Conservation (phyloP, 2,888 invertebrate genomes). For the Fragum sueziense region DNA sequence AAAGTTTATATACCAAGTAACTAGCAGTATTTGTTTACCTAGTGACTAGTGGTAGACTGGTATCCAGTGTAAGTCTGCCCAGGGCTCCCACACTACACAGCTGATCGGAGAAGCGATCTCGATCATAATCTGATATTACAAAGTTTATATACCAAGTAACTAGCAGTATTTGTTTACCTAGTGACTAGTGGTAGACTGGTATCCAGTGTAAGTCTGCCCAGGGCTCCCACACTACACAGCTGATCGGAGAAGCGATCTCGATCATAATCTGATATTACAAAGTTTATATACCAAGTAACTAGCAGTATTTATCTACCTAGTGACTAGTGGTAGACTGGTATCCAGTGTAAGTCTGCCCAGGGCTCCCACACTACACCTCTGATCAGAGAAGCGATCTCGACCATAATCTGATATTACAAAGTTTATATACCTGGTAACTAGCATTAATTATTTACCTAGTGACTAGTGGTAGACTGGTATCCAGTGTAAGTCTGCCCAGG, state of each 20-base stretch:
- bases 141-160: no score
- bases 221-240: slow-evolving; percentile 88
- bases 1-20: no score
- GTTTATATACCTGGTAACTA: no score
- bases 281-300: no score
- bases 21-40: neutral
- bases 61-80: slow-evolving; percentile 82
- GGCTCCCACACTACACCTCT: slow-evolving; percentile 88
- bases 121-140: slow-evolving; percentile 85
- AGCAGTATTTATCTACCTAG: no score
- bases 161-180: no score
- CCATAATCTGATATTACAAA: no score
- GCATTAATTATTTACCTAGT: no score
- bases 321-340: slow-evolving; percentile 81
- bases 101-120: slow-evolving; percentile 88
- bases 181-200: slow-evolving; percentile 82
- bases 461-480: no score
- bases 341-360: slow-evolving; percentile 83
- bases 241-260: slow-evolving; percentile 87
- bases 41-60: slow-evolving; percentile 81
- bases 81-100: slow-evolving; percentile 88
- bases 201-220: slow-evolving; percentile 82
- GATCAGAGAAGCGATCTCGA: slow-evolving; percentile 87
- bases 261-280: no score
- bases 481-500: no score